Base-by-base conservation (phyloP, 2,113 vertebrate genomes). In the Turnix velox region DNA sequence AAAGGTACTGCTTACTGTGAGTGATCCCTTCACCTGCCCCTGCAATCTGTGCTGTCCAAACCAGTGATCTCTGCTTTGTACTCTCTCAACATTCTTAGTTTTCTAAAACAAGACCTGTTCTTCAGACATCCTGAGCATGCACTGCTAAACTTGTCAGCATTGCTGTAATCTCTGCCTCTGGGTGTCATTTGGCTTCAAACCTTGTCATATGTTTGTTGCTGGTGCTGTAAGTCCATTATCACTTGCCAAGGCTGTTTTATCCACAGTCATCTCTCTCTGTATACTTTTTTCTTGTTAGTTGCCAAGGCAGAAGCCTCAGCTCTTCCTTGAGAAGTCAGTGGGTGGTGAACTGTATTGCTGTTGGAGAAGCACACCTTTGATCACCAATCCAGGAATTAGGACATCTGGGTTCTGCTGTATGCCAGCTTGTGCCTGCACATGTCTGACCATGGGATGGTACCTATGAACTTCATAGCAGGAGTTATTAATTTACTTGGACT, bases 321-420 rank as follows among this genome's bases (percentile, higher is more conserved):
- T 74, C 54, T 77, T 69, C 11, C 66, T 42, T 62, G 54, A 61
- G 79, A 77, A 88, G 71, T 83, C 46, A 22, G 37, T 20, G 74
- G 49, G 49, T 35, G 58, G 27, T 84, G 30, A 82, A 28, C 35
- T 49, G 20, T 19, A 3, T 3, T 69, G 65, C 45, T 52, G 55
- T n/a, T 1, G 0, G 7, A 59, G 35, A 85, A 79, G 16, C 28
- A 7, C 0, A 0, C 27, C 45, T 81, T 74, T 67, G 83, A 23
- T 85, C 67, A 22, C 22, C 54, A 49, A 22, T 55, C 46, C 55
- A 43, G 43, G 45, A 40, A 63, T 33, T 17, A 37, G 71, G 43
- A 20, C 7, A 28, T 17, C 0, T 67, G 33, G 30, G 57, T 62
- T 46, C n/a, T 78, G 5, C 63, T 54, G 3, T 18, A 3, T 0